A percentile compares a stretch with the other conserved stretches of the same genome.
phyloP scores from a whole-genome alignment of 2,113 vertebrate species.

The Gavialis gangeticus region DNA sequence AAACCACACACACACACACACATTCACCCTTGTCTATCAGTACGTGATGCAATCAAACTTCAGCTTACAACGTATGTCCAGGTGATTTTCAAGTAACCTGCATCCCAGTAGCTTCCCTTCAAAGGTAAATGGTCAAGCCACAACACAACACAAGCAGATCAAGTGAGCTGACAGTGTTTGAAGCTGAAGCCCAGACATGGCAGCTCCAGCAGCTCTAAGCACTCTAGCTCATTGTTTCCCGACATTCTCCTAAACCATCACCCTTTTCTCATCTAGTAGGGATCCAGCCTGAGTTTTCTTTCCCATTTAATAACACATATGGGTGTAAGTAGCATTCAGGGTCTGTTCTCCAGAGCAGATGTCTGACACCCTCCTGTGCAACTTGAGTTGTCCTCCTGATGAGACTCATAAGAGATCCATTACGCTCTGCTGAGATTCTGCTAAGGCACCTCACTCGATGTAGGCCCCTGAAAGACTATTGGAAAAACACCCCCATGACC shows the following conservation, averaged over 20 bases:
- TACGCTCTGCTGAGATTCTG: no score
- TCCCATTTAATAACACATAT: background rate
- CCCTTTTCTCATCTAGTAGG: background rate
- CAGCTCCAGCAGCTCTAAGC: background rate
- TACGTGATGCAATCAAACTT: background rate
- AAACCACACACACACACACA: background rate
- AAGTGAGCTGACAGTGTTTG: background rate
- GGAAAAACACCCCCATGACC: no score
- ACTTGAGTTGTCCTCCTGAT: no score
- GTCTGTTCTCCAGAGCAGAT: background rate
- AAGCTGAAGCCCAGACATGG: background rate
- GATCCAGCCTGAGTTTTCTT: background rate
- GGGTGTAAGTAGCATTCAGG: background rate
- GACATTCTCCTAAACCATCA: background rate
- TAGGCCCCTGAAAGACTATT: no score
- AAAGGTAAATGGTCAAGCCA: background rate
- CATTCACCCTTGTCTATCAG: background rate
- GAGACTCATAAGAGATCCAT: no score
- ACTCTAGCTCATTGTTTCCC: background rate
- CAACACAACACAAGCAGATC: background rate
- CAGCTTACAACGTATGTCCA: accelerated
- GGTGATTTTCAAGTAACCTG: background rate
- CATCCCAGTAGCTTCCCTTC: background rate
- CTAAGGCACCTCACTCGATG: no score
- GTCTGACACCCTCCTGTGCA: background rate